phyloP scores from a whole-genome alignment of 2,113 vertebrate species.

The Asarcornis scutulata region DNA sequence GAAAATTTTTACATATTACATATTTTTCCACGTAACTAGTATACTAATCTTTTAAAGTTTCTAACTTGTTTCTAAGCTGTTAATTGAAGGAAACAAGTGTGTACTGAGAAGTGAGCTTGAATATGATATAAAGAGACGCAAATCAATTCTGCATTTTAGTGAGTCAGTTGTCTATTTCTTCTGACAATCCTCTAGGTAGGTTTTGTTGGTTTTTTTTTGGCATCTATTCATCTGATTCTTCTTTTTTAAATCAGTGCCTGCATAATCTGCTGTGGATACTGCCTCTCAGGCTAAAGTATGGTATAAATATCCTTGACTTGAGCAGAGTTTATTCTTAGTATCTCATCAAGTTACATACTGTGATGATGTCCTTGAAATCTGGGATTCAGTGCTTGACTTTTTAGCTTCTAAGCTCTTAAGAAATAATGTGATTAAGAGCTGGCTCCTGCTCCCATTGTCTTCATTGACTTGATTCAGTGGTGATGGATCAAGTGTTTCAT shows the following conservation, averaged over 20 bases:
- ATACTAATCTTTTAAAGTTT: not conserved
- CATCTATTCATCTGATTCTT: not conserved
- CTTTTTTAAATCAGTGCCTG: not conserved
- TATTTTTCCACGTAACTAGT: not conserved
- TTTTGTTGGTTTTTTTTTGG: not conserved
- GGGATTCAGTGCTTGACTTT: not conserved
- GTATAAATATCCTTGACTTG: not conserved
- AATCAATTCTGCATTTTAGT: not conserved
- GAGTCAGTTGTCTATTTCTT: not conserved
- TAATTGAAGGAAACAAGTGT: not conserved
- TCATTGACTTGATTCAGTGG: not conserved
- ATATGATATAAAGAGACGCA: not conserved
- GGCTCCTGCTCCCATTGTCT: not conserved
- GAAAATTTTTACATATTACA: accelerated
- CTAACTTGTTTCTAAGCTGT: not conserved
- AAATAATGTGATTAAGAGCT: not conserved
- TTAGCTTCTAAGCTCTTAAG: not conserved
- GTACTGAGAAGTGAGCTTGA: not conserved
- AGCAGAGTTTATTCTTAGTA: not conserved
- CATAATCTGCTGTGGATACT: not conserved
- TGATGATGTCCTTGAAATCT: not conserved
- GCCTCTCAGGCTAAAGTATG: not conserved
- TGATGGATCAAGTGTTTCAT: not conserved
- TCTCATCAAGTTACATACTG: not conserved
- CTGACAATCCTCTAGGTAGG: not conserved